These are phyloP conservation scores for Taxidea taxus DNA, from an alignment of 2,113 vertebrate species.

Conservation along the genomic window DNA sequence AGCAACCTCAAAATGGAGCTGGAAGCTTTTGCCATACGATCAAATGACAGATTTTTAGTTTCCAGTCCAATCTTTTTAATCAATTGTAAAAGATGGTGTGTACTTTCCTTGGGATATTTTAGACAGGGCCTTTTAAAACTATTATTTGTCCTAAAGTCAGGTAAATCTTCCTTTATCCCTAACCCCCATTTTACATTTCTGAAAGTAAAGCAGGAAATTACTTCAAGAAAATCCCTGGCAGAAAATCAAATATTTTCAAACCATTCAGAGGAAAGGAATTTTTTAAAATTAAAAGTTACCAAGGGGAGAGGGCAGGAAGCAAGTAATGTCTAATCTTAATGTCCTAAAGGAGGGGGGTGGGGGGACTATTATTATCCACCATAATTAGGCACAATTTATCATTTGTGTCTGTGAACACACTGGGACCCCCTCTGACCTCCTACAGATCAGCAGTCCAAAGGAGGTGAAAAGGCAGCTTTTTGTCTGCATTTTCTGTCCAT, in stretches of 20 bases:
- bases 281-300: conserved; percentile 34
- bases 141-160: conserved; percentile 37
- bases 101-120: neutral
- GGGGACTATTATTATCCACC: neutral
- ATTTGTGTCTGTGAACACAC: neutral
- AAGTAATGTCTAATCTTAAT: neutral
- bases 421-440: neutral
- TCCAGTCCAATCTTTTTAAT: neutral
- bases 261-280: neutral
- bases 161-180: conserved; percentile 43
- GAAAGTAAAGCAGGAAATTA: conserved; percentile 69
- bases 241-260: conserved; percentile 49
- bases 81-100: neutral
- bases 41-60: neutral
- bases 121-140: neutral
- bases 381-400: neutral
- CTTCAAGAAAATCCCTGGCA: conserved; percentile 52
- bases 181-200: conserved; percentile 42
- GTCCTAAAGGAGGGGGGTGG: neutral
- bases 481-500: neutral
- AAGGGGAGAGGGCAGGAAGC: neutral
- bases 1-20: neutral
- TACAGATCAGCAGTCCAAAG: neutral
- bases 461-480: neutral
- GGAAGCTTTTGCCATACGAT: neutral